Evolutionary conservation across 2,888 invertebrate genomes (phyloP).

Genomic region (Scaptomyza flava): DNA sequence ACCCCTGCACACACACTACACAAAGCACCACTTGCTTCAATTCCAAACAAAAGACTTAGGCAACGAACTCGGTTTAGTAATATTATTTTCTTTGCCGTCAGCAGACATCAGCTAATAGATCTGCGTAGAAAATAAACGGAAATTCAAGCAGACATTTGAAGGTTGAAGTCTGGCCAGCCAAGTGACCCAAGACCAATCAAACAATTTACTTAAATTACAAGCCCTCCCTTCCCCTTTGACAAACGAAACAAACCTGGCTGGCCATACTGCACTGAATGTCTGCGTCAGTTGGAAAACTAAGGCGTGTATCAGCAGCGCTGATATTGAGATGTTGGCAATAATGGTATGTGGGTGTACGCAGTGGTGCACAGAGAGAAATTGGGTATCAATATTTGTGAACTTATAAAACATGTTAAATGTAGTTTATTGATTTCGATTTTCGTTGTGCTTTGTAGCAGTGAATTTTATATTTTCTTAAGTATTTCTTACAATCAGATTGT

Average conservation of each 20-base stretch:
- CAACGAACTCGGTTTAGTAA: constrained; percentile 67
- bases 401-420: too few relatives aligned
- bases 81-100: constrained; percentile 29
- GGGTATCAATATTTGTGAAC: neutral
- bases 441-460: too few relatives aligned
- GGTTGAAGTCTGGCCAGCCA: constrained; percentile 39
- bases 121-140: constrained; percentile 31
- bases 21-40: constrained; percentile 4
- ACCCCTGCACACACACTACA: neutral
- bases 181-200: constrained; percentile 39
- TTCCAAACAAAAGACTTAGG: constrained; percentile 74
- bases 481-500: too few relatives aligned
- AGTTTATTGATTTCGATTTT: too few relatives aligned
- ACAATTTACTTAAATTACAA: constrained; percentile 47
- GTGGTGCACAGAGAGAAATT: neutral
- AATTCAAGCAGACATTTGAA: constrained; percentile 51
- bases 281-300: constrained; percentile 42
- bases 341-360: neutral
- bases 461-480: too few relatives aligned
- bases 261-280: constrained; percentile 22
- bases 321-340: constrained; percentile 42
- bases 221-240: constrained; percentile 3
- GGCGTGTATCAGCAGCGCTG: constrained; percentile 34
- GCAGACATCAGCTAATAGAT: constrained; percentile 1
- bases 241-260: too few relatives aligned